phyloP scores from a whole-genome alignment of 2,888 invertebrate genomes.

The Ashinkailepas kermadecensis region DNA sequence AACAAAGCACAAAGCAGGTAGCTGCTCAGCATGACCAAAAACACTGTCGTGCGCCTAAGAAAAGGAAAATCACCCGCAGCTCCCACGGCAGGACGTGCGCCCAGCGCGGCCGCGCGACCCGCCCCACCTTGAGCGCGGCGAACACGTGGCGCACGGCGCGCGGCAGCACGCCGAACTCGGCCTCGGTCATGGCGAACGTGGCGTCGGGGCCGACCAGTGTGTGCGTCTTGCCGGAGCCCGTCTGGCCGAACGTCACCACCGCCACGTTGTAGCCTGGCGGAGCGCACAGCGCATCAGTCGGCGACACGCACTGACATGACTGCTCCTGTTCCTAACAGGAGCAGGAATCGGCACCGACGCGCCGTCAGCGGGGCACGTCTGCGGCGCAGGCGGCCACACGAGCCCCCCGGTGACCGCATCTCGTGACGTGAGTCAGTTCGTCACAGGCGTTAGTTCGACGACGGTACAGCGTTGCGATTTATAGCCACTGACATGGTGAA shows the following conservation, averaged over 20 bases:
- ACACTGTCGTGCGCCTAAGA: too few relatives aligned
- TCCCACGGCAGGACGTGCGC: too few relatives aligned
- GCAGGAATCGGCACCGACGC: background rate
- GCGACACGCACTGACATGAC: background rate
- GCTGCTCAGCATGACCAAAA: too few relatives aligned
- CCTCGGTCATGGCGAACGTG: conserved; percentile 54
- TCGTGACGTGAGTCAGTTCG: background rate
- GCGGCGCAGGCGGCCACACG: conserved; percentile 45
- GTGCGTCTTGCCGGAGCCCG: conserved; percentile 61
- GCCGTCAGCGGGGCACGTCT: conserved; percentile 55
- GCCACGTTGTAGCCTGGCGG: conserved; percentile 44
- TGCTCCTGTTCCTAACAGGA: background rate
- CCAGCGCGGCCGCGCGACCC: background rate
- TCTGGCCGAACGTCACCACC: conserved; percentile 38
- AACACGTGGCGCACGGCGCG: conserved; percentile 64
- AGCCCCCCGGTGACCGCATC: background rate
- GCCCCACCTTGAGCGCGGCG: conserved; percentile 47
- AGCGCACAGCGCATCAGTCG: conserved; percentile 38
- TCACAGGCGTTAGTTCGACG: too few relatives aligned
- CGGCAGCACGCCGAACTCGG: conserved; percentile 63
- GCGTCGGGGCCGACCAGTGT: conserved; percentile 63
- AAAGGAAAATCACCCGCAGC: too few relatives aligned
- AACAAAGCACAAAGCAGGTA: too few relatives aligned
- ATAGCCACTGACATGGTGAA: too few relatives aligned
- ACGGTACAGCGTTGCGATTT: too few relatives aligned